Evolutionary conservation across 2,888 invertebrate genomes (phyloP), one percentile per base, ranked within the genome.

Genomic region (Bimastos eiseni): DNA sequence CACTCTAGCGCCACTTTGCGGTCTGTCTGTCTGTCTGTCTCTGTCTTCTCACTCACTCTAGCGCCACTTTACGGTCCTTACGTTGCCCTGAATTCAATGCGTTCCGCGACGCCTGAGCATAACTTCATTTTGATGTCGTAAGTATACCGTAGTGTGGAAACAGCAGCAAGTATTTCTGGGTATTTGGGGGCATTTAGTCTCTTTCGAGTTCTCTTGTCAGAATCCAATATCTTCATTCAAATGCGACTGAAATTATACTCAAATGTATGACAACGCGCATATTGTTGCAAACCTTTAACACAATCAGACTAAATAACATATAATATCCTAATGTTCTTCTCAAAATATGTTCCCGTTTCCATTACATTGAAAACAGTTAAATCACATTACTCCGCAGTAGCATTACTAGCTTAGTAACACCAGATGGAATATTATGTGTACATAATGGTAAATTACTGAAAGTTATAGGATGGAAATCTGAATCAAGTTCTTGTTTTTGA

Each of bases 111-210:
- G 70, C 70, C n/a, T 70, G 30, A 70, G 70, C 70, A n/a, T 70
- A 70, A 70, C n/a, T 70, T 70, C 70, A 70, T 70, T 70, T 49
- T 70, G 30, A 70, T 70, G 70, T 70, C 70, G 70, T n/a, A n/a
- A n/a, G 70, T n/a, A 30, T 3, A 41, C 41, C 6, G 41, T 15
- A n/a, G n/a, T n/a, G 13, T 1, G 49, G 24, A 49, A 24, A 13
- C 70, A 70, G 70, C 30, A n/a, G 70, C 70, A 70, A 70, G 70
- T 5, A n/a, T n/a, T 70, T 3, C 70, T n/a, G 70, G 70, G 70
- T n/a, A 70, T 70, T 30, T 70, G 8, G 70, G 70, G 30, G 30
- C n/a, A n/a, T n/a, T n/a, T n/a, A 70, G n/a, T 11, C 6, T n/a
- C 70, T n/a, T n/a, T n/a, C n/a, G n/a, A n/a, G n/a, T n/a, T 70